These are phyloP conservation scores for Chaetodon auriga DNA, from an alignment of 2,113 vertebrate genomes.

Conservation along the genomic window DNA sequence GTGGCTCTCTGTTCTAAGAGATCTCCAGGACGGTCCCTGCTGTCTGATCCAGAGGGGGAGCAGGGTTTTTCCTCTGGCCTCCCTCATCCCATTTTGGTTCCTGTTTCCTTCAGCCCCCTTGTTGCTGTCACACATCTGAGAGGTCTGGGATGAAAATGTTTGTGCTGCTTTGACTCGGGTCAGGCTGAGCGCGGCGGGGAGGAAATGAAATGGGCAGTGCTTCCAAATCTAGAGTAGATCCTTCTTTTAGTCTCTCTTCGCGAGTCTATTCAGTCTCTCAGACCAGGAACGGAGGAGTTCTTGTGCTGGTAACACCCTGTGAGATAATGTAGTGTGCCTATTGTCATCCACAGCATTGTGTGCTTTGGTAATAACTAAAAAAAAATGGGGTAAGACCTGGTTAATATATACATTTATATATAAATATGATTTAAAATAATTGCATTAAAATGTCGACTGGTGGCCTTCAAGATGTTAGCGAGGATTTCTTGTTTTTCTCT, in stretches of 20 bases:
- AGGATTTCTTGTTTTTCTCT: constrained; percentile 59
- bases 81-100: constrained; percentile 28
- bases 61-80: constrained; percentile 19
- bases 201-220: constrained; percentile 34
- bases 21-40: constrained; percentile 58
- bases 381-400: constrained; percentile 31
- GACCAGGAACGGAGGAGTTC: constrained; percentile 31
- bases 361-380: constrained; percentile 53
- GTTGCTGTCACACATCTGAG: constrained; percentile 46
- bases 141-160: constrained; percentile 24
- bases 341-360: constrained; percentile 45
- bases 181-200: constrained; percentile 5
- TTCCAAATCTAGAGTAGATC: constrained; percentile 53
- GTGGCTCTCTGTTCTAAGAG: constrained; percentile 80
- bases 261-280: constrained; percentile 19
- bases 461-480: constrained; percentile 76
- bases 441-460: constrained; percentile 68
- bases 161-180: constrained; percentile 23
- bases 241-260: constrained; percentile 22
- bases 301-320: constrained; percentile 36
- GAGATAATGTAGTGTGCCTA: constrained; percentile 42
- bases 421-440: constrained; percentile 60
- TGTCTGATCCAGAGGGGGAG: constrained; percentile 40
- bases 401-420: constrained; percentile 71
- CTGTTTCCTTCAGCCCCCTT: constrained; percentile 31